Conservation (phyloP, 1,140 invertebrate genomes). For the Rhopalosiphum maidis region DNA sequence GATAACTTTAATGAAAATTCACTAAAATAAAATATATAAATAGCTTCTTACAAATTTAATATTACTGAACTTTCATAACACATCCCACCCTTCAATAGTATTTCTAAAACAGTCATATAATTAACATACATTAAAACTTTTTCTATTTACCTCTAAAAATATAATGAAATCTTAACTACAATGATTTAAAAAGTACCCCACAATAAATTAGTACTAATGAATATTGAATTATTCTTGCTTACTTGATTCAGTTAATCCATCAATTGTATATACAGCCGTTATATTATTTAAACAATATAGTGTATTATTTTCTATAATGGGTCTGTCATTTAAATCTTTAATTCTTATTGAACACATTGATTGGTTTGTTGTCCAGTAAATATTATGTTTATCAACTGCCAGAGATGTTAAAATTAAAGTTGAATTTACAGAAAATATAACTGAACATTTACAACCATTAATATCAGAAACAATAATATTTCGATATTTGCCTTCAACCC, state of each 20-base stretch:
- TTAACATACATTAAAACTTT: not conserved
- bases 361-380: conserved; percentile 70
- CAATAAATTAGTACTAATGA: not conserved
- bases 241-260: conserved; percentile 42
- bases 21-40: not conserved
- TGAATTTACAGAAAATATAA: conserved; percentile 42
- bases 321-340: conserved; percentile 18
- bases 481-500: conserved; percentile 69
- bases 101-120: not conserved
- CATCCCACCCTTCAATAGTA: too few relatives aligned
- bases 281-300: conserved; percentile 28
- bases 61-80: too few relatives aligned
- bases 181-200: not conserved
- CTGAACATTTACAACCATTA: conserved; percentile 71
- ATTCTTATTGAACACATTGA: conserved; percentile 19
- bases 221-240: not conserved
- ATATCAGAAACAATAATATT: conserved; percentile 73
- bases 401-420: conserved; percentile 69
- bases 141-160: not conserved
- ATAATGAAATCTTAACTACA: not conserved
- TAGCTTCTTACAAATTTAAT: too few relatives aligned
- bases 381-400: conserved; percentile 71
- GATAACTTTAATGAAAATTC: not conserved
- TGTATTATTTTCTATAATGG: conserved; percentile 1
- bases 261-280: conserved; percentile 43